These are phyloP conservation scores for Lophotriccus pileatus DNA, from an alignment of 2,797 vertebrate species.

Conservation along the genomic window DNA sequence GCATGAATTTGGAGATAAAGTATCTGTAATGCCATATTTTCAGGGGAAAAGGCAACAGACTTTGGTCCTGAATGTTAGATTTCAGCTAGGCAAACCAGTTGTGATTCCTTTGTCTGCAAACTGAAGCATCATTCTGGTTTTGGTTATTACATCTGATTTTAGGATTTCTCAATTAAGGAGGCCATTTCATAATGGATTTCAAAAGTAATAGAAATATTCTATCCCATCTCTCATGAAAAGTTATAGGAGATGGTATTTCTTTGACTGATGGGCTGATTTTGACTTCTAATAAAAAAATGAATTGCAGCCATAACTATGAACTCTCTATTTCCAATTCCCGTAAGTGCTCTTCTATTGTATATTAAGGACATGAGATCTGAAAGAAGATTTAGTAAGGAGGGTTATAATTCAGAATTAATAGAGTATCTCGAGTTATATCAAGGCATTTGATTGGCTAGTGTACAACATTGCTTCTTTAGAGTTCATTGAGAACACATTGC, in stretches of 20 bases:
- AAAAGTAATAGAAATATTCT: neutral
- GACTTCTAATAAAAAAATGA: neutral
- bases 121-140: neutral
- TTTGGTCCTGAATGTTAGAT: neutral
- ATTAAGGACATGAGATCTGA: neutral
- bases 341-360: constrained; percentile 14
- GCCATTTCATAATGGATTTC: neutral
- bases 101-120: neutral
- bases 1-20: neutral
- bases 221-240: neutral
- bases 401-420: constrained; percentile 34
- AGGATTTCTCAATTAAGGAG: neutral
- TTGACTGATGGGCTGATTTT: constrained; percentile 29
- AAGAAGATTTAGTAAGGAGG: neutral
- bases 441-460: neutral
- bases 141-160: neutral
- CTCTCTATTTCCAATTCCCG: neutral
- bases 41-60: neutral
- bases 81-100: neutral
- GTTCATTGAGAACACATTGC: constrained; percentile 8
- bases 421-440: neutral
- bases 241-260: neutral
- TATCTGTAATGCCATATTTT: neutral
- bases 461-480: neutral
- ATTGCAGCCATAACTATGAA: constrained; percentile 8